Conservation (phyloP, 1,140 invertebrate genomes). For the Aphelenchoides besseyi region DNA sequence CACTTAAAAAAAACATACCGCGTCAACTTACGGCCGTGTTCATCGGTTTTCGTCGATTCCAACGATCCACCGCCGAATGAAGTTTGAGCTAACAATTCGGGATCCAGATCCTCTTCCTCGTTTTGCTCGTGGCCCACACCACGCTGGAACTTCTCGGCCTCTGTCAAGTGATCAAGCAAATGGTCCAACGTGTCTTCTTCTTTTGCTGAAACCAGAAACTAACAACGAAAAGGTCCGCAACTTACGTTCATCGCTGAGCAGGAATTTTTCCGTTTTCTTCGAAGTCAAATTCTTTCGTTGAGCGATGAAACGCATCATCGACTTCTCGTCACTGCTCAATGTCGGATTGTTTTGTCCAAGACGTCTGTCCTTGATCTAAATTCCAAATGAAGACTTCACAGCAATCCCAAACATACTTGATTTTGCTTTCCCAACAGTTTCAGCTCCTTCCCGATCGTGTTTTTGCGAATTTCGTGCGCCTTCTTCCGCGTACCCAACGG, state of each 20-base stretch:
- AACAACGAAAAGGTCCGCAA: not conserved
- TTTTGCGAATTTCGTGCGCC: not conserved
- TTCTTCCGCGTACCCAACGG: constrained; percentile 20
- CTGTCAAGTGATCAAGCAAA: constrained; percentile 6
- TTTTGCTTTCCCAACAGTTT: not conserved
- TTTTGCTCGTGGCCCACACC: not conserved
- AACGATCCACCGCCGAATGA: constrained; percentile 10
- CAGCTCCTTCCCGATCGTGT: constrained; percentile 5
- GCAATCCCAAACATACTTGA: constrained; percentile 4
- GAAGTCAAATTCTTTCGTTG: not conserved
- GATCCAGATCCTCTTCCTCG: constrained; percentile 16
- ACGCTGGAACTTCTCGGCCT: constrained; percentile 22
- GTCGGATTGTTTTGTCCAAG: constrained; percentile 15
- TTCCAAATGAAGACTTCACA: not conserved
- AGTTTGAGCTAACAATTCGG: not conserved
- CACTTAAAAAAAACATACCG: not conserved
- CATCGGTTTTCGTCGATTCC: not conserved
- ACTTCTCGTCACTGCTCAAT: constrained; percentile 4
- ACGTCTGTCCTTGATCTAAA: constrained; percentile 18
- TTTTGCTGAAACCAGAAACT: not conserved
- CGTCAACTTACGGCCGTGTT: constrained; percentile 9
- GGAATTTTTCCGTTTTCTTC: constrained; percentile 4
- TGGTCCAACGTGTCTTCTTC: constrained; percentile 6
- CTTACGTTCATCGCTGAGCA: constrained; percentile 5
- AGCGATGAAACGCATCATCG: constrained; percentile 8